phyloP scores from a whole-genome alignment of 1,140 invertebrate genomes.

The Drosophila jambulina region DNA sequence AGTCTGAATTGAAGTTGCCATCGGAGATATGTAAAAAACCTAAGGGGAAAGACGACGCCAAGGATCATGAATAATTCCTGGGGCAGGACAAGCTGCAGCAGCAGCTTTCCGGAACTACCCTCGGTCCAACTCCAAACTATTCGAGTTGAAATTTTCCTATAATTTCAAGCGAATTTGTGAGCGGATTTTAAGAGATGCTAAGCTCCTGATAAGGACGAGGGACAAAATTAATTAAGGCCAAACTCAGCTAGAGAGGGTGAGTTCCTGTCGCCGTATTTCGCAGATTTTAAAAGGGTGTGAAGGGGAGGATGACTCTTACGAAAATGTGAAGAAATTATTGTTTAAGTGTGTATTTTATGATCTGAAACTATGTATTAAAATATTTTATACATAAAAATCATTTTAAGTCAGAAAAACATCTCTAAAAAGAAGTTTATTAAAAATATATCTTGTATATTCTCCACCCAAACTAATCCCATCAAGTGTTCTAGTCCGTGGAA shows the following conservation, averaged over 20 bases:
- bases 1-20: constrained; percentile 50
- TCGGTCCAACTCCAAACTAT: constrained; percentile 7
- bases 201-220: constrained; percentile 50
- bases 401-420: not conserved
- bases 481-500: constrained; percentile 1
- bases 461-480: not conserved
- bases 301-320: constrained; percentile 2
- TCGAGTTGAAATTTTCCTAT: constrained; percentile 33
- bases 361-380: not conserved
- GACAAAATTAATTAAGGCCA: constrained; percentile 54
- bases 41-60: constrained; percentile 54
- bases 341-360: constrained; percentile 9
- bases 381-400: not conserved
- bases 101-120: constrained; percentile 37
- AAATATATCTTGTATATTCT: not conserved
- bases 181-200: constrained; percentile 51
- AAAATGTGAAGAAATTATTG: constrained; percentile 2
- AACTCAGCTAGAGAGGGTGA: constrained; percentile 28
- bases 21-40: constrained; percentile 62
- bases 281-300: constrained; percentile 34
- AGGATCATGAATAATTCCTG: constrained; percentile 54
- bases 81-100: constrained; percentile 22
- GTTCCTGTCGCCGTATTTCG: not conserved
- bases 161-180: constrained; percentile 36
- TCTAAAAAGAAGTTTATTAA: not conserved